Evolutionary conservation across 2,113 vertebrate species (phyloP).

Genomic region (Hemicordylus capensis): DNA sequence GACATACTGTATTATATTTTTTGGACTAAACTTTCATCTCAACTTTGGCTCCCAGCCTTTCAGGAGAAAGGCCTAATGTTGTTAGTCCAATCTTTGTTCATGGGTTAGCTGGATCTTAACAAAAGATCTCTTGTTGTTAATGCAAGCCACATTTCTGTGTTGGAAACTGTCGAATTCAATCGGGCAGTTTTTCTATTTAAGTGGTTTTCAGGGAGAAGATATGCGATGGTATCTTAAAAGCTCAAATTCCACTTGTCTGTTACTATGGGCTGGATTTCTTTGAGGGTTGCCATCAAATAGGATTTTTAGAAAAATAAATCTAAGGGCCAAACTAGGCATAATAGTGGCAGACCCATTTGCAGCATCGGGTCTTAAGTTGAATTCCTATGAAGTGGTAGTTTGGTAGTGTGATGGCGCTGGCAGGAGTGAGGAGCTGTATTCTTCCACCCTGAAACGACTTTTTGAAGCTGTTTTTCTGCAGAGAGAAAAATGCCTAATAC

Average conservation of each 20-base stretch:
- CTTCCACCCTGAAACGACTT: neutral
- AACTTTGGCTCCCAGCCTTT: neutral
- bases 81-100: neutral
- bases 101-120: neutral
- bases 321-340: neutral
- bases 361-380: neutral
- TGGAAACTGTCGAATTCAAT: neutral
- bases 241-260: neutral
- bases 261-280: neutral
- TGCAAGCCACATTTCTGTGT: neutral
- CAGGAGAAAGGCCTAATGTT: neutral
- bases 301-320: neutral
- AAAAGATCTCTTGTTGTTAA: neutral
- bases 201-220: neutral
- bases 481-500: neutral
- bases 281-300: neutral
- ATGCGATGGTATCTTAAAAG: neutral
- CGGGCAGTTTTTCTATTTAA: neutral
- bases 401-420: neutral
- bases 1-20: neutral
- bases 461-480: neutral
- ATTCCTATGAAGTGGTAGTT: neutral
- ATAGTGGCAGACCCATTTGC: neutral
- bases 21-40: neutral
- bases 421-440: neutral